Evolutionary conservation across 2,113 vertebrate genomes (phyloP).

Genomic region (Oceanites oceanicus): DNA sequence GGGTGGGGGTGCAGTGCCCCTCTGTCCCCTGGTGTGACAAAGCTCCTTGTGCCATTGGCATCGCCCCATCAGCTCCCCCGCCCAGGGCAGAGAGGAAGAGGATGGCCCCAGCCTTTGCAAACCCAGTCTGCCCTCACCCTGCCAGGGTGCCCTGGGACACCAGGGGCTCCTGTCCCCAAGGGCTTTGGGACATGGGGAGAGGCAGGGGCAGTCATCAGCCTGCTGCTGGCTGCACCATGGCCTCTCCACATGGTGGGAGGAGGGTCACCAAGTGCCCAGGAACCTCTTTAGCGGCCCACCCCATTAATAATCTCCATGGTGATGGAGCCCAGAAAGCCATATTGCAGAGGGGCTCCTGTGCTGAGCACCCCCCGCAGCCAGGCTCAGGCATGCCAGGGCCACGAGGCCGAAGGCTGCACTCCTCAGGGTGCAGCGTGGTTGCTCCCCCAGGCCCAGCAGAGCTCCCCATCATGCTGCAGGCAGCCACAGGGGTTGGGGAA

Average conservation of each 20-base stretch:
- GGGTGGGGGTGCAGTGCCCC: too few species aligned
- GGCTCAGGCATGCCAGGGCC: accelerated
- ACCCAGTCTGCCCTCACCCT: not conserved
- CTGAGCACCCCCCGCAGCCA: accelerated
- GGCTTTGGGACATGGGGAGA: not conserved
- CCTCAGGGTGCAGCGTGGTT: accelerated
- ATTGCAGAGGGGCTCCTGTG: accelerated
- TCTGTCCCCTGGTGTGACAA: not conserved
- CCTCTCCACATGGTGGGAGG: accelerated
- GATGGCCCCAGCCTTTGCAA: not conserved
- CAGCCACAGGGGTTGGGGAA: not conserved
- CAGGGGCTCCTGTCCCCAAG: not conserved
- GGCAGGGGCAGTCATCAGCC: not conserved
- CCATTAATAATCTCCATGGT: not conserved
- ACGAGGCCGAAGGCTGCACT: accelerated
- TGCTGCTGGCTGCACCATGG: not conserved
- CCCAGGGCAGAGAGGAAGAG: not conserved
- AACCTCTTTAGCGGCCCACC: not conserved
- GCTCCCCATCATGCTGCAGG: not conserved
- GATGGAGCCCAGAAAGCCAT: not conserved
- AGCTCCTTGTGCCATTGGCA: accelerated
- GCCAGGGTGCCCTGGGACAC: not conserved
- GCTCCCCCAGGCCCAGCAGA: not conserved
- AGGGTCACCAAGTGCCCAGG: not conserved
- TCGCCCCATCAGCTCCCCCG: not conserved